Evolutionary conservation across 35 echinoderm and acorn worm species (phyloP).

Genomic region (Acanthaster planci): DNA sequence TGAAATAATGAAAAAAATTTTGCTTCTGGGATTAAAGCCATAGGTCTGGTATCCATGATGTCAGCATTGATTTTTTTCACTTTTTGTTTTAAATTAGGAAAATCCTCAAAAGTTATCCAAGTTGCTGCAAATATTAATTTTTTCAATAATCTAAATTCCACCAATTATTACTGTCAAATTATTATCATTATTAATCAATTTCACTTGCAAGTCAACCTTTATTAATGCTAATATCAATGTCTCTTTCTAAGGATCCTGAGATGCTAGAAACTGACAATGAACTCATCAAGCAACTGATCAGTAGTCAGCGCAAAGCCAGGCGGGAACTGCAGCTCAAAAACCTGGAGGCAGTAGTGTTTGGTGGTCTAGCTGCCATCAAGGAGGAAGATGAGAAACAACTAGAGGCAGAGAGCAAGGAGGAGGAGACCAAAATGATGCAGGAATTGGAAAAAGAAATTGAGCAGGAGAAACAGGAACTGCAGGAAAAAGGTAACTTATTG

Average conservation of each 20-base stretch:
- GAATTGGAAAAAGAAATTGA: conserved; percentile 51
- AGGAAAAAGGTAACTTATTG: conserved; percentile 23
- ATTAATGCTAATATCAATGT: no score
- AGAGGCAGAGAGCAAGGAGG: conserved; percentile 42
- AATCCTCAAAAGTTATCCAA: no score
- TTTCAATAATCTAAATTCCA: no score
- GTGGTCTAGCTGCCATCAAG: conserved; percentile 19
- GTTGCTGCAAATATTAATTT: no score
- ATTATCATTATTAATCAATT: no score
- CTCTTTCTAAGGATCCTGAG: conserved; percentile 2
- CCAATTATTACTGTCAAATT: no score
- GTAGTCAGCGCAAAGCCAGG: conserved; percentile 61
- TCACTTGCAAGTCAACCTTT: no score
- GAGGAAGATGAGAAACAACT: conserved; percentile 46
- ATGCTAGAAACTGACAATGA: conserved; percentile 62
- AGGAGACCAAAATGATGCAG: conserved; percentile 46
- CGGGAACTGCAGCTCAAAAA: conserved; percentile 93
- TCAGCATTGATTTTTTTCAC: no score
- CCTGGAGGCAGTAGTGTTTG: conserved; percentile 56
- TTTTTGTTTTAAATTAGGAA: no score
- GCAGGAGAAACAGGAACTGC: conserved; percentile 54
- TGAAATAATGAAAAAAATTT: no score
- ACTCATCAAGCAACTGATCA: conserved; percentile 67
- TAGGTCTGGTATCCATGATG: no score
- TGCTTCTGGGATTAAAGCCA: no score